Evolutionary conservation across 37 sponge, comb jelly and placozoan species (phyloP).

Genomic region (Geodia barretti): DNA sequence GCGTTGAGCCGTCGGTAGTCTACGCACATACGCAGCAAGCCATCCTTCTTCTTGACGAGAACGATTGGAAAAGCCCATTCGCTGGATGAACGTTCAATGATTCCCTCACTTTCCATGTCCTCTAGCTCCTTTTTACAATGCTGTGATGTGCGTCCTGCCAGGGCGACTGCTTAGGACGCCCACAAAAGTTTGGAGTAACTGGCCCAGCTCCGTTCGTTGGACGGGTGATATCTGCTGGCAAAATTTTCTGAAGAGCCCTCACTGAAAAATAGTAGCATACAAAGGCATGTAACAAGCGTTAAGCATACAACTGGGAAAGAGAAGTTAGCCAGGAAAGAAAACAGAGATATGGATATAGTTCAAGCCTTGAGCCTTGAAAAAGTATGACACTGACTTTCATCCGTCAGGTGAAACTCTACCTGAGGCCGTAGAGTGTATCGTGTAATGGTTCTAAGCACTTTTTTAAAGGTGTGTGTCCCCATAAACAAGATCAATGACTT

Average conservation of each 20-base stretch:
- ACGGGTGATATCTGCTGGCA: too few relatives aligned
- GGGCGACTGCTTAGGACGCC: neutral
- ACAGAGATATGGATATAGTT: neutral
- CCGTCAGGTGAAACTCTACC: neutral
- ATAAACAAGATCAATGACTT: neutral
- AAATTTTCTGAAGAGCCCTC: too few relatives aligned
- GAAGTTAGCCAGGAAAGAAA: too few relatives aligned
- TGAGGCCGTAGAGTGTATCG: neutral
- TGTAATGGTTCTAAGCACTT: neutral
- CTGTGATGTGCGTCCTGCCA: neutral
- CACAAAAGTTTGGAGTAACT: neutral
- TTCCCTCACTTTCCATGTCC: constrained; percentile 35
- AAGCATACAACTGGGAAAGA: too few relatives aligned
- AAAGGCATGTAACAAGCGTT: neutral
- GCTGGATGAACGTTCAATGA: constrained; percentile 38
- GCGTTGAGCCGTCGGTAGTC: constrained; percentile 47
- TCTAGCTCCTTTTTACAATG: constrained; percentile 36
- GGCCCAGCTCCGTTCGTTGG: too few relatives aligned
- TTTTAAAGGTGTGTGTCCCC: neutral
- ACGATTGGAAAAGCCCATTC: constrained; percentile 64
- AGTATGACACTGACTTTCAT: neutral
- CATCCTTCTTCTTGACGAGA: constrained; percentile 57
- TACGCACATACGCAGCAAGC: constrained; percentile 39
- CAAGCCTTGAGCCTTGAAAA: neutral
- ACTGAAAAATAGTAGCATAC: neutral